Percentiles rank a stretch among this genome's conserved stretches.
phyloP scores from a whole-genome alignment of 2,113 vertebrate genomes.

The Pachypanchax playfairii region DNA sequence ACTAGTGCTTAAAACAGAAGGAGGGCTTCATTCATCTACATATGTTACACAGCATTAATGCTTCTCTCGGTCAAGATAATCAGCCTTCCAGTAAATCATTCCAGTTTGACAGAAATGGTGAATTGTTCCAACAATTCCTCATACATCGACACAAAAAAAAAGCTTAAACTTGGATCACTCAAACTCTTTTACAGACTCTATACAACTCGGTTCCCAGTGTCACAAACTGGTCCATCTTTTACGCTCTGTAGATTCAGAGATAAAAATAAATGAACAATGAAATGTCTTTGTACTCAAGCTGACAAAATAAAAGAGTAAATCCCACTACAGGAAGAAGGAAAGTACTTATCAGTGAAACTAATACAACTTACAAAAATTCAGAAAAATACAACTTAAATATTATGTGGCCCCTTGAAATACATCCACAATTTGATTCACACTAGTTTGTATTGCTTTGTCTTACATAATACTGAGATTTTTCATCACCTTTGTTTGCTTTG shows the following conservation, averaged over 20 bases:
- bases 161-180: constrained; percentile 31
- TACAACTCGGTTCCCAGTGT: constrained; percentile 36
- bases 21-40: constrained; percentile 82
- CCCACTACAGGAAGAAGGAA: constrained; percentile 39
- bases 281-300: constrained; percentile 55
- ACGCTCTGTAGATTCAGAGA: constrained; percentile 16
- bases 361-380: constrained; percentile 30
- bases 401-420: constrained; percentile 66
- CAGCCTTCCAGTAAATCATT: constrained; percentile 74
- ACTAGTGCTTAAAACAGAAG: constrained; percentile 74
- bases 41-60: constrained; percentile 44
- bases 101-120: constrained; percentile 63
- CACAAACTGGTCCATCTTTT: constrained; percentile 41
- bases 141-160: constrained; percentile 37
- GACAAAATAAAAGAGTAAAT: constrained; percentile 29
- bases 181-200: constrained; percentile 40
- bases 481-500: constrained; percentile 52
- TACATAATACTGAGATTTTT: constrained; percentile 78
- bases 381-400: constrained; percentile 62
- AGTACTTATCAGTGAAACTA: constrained; percentile 13
- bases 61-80: constrained; percentile 70
- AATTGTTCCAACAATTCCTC: constrained; percentile 41
- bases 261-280: constrained; percentile 34
- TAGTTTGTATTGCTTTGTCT: constrained; percentile 77
- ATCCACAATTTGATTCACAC: constrained; percentile 59